Evolutionary conservation across 2,113 vertebrate genomes (phyloP), one percentile per base, ranked within the genome.

Genomic region (Pao palembangensis): DNA sequence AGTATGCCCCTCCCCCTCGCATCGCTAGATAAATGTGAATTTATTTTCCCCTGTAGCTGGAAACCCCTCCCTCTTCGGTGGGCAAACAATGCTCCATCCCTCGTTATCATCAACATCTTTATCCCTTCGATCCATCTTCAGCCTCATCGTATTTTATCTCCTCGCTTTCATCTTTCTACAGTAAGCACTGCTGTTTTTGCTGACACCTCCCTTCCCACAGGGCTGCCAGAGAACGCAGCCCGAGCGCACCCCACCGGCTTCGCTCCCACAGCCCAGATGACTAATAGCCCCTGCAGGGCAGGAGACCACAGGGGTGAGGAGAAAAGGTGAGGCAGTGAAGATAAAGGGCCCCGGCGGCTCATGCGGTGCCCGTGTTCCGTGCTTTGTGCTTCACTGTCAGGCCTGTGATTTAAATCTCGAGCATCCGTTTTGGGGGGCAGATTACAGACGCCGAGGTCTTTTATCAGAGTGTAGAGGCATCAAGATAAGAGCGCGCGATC

Each of bases 261-360:
- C 47, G 56, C 66, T 78, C 64, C 68, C 69, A 47, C 61, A 59
- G 80, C 70, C 61, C 10, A 61, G 44, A 47, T 78, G 78, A 87
- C 79, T 82, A 86, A 88, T 88, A 64, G 78, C 73, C 58, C 73
- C 81, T 64, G 49, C 75, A 67, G 77, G 77, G 72, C 38, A 18
- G 42, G 46, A 56, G 69, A 73, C 71, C 50, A 18, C 54, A 38
- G 63, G 64, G 73, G 65, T 59, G 64, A 74, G 64, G 71, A 3
- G 14, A 20, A 68, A 64, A 78, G 78, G 78, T 69, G 43, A 31
- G 61, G 28, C 43, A 42, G 43, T 31, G 34, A 31, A 55, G 68
- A 74, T 68, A 61, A 73, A 74, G 67, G 78, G 52, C 64, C 23
- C 41, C 19, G 4, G n/a, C 6, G 19, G 69, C 72, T 65, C 48